Evolutionary conservation across 2,888 invertebrate genomes (phyloP).

Genomic region (Meiosimyza platycephala): DNA sequence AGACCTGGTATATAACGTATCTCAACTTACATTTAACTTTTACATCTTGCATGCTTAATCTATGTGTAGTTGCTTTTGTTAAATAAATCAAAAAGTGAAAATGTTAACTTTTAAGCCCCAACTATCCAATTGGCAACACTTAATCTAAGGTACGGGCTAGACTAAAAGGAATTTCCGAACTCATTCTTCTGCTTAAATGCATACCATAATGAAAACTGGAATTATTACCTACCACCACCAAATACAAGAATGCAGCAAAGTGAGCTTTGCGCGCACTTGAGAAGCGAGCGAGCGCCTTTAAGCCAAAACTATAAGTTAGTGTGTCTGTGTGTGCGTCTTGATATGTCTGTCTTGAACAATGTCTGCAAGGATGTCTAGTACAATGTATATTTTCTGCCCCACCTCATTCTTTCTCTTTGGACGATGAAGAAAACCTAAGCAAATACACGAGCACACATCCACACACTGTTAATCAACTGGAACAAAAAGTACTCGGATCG

Average conservation of each 20-base stretch:
- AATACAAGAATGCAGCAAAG: slow-evolving; percentile 20
- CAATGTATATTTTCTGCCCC: background rate
- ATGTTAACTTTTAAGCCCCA: background rate
- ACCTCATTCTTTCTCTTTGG: background rate
- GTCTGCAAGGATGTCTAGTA: slow-evolving; percentile 29
- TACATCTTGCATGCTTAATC: too few relatives aligned
- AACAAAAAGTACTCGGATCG: background rate
- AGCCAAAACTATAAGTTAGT: slow-evolving; percentile 12
- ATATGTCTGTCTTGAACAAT: background rate
- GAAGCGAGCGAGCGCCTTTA: slow-evolving; percentile 5
- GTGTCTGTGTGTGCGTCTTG: slow-evolving; percentile 9
- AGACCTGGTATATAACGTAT: too few relatives aligned
- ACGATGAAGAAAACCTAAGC: background rate
- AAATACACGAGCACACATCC: background rate
- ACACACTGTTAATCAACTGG: background rate
- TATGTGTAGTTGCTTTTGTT: too few relatives aligned
- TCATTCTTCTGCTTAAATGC: background rate
- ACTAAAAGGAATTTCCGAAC: slow-evolving; percentile 30
- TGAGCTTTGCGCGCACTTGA: slow-evolving; percentile 17
- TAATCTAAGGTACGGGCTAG: slow-evolving; percentile 1
- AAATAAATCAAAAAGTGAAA: too few relatives aligned
- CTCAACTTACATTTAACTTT: too few relatives aligned
- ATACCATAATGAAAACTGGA: slow-evolving; percentile 19
- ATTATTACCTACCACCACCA: slow-evolving; percentile 1
- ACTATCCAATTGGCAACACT: slow-evolving; percentile 30